phyloP scores from a whole-genome alignment of 2,113 vertebrate genomes.

The Origma solitaria region DNA sequence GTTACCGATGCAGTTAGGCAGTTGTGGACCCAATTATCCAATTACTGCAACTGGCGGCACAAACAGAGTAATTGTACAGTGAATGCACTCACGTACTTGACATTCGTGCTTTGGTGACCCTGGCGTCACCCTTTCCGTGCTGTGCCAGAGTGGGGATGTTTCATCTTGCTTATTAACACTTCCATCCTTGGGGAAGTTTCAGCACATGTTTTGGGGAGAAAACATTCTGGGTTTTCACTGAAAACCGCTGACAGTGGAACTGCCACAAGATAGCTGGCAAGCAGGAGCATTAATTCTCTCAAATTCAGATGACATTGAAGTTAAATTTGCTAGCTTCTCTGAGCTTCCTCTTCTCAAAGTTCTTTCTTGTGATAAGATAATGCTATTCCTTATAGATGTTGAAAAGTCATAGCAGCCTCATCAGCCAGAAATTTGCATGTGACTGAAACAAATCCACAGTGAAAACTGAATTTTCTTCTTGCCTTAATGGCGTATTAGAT shows the following conservation, averaged over 20 bases:
- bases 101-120: background rate
- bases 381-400: background rate
- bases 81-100: background rate
- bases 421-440: conserved; percentile 10
- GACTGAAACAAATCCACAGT: background rate
- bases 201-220: background rate
- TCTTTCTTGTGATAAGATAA: background rate
- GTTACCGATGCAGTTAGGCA: background rate
- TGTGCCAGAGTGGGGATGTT: background rate
- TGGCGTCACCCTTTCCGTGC: background rate
- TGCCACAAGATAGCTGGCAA: background rate
- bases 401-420: background rate
- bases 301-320: background rate
- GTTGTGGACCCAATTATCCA: conserved; percentile 46
- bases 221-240: background rate
- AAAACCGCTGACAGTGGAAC: background rate
- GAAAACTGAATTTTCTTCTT: background rate
- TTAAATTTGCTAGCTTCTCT: background rate
- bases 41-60: conserved; percentile 4
- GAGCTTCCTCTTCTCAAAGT: background rate
- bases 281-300: background rate
- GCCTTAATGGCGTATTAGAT: background rate
- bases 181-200: background rate
- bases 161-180: background rate
- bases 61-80: background rate